Evolutionary conservation across 1,140 invertebrate genomes (phyloP).

Genomic region (Drosophila pectinifera): DNA sequence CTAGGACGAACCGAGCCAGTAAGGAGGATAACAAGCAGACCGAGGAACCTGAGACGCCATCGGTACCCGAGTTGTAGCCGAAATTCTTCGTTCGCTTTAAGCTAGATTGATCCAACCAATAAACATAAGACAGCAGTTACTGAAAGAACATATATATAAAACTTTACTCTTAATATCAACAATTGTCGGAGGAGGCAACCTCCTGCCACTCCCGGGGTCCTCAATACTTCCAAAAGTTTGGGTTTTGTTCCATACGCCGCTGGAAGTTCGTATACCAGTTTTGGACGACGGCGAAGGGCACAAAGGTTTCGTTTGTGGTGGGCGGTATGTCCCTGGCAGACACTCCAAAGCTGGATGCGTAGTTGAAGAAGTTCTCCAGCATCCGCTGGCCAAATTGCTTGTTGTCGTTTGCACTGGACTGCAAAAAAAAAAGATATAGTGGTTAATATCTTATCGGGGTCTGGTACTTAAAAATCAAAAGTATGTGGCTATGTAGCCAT

Average conservation of each 20-base stretch:
- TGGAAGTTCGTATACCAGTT: conserved; percentile 98
- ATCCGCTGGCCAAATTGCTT: conserved; percentile 96
- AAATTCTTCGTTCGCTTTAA: neutral
- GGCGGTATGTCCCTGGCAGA: conserved; percentile 92
- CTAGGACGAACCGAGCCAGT: neutral
- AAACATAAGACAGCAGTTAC: neutral
- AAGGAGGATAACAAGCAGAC: neutral
- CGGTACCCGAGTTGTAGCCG: neutral
- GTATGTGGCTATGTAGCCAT: no score
- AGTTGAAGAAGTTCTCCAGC: conserved; percentile 97
- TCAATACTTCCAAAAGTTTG: conserved; percentile 95
- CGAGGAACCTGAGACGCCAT: neutral
- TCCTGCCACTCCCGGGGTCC: neutral
- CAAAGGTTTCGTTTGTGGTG: conserved; percentile 92
- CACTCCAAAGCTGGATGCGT: conserved; percentile 94
- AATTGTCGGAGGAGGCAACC: conserved; percentile 3
- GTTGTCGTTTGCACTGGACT: conserved; percentile 87
- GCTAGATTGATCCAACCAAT: neutral
- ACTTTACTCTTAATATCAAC: conserved; percentile 38
- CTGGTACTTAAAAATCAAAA: no score
- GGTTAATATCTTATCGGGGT: neutral
- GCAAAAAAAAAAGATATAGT: conserved; percentile 1
- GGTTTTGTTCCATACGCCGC: conserved; percentile 94
- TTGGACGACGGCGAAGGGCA: conserved; percentile 94
- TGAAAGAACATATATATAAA: conserved; percentile 33